Evolutionary conservation across 2,797 vertebrate genomes (phyloP), one percentile per base, ranked within the genome.

Genomic region (Ptychadena robeensis): DNA sequence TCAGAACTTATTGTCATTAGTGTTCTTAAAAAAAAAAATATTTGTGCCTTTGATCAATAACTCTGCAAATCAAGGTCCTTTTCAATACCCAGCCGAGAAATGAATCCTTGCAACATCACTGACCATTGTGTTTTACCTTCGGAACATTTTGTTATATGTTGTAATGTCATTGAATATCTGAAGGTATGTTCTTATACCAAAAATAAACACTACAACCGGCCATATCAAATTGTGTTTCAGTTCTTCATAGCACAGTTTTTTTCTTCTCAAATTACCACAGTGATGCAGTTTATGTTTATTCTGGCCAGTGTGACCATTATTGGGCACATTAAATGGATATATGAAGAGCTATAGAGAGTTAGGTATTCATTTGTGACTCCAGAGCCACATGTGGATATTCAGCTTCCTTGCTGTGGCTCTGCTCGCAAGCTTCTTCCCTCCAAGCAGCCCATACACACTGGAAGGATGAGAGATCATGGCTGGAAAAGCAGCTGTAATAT

Each of bases 111-210:
- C 9, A 61, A 28, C n/a, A 61, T 12, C 9, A 59, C 3, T 28
- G 59, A 3, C 9, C 59, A 61, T 9, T 3, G 4, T n/a, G 18
- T 64, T 38, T 38, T 35, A 10, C 27, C 30, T 59, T 67, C 22
- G 68, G 28, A 40, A 77, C 9, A 59, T 59, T 63, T 35, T 37
- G 32, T 61, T 18, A 28, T 59, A 32, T 15, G 14, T 25, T 37
- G 12, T 40, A 25, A 12, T 15, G 30, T 64, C 48, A 48, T 25
- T 74, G 34, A 15, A 40, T 35, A 37, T 68, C 34, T 25, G 18
- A 4, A 10, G 12, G 18, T 53, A 14, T 67, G 63, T 65, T 67
- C 53, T 83, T 67, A 35, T 73, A 59, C 44, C 68, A 30, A 38
- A 83, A 83, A 78, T 5, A 34, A 65, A 63, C 10, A 28, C 38